phyloP scores from a whole-genome alignment of 2,888 invertebrate species.

The Caenorhabditis panamensis region DNA sequence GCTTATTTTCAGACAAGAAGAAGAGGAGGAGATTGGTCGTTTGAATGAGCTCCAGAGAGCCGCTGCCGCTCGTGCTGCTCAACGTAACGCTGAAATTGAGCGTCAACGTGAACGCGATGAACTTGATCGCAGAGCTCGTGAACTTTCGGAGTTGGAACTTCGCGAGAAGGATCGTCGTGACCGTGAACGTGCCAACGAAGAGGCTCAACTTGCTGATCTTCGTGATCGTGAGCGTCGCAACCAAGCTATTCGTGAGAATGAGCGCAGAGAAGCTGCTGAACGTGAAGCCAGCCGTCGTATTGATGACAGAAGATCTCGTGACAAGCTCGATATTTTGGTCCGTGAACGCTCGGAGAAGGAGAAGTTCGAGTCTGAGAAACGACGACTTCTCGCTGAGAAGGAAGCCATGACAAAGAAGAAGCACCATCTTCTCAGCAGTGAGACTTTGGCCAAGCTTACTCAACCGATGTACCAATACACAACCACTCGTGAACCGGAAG shows the following conservation, averaged over 20 bases:
- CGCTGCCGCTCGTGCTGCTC: conserved; percentile 62
- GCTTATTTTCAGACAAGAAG: conserved; percentile 61
- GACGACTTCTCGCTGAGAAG: conserved; percentile 74
- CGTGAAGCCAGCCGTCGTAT: conserved; percentile 73
- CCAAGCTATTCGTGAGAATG: conserved; percentile 76
- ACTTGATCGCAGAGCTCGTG: conserved; percentile 73
- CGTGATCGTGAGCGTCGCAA: conserved; percentile 77
- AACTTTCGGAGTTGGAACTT: conserved; percentile 73
- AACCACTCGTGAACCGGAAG: conserved; percentile 60
- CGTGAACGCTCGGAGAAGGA: conserved; percentile 78
- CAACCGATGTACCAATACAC: conserved; percentile 77
- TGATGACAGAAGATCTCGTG: conserved; percentile 77
- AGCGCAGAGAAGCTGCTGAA: conserved; percentile 76
- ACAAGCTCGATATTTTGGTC: conserved; percentile 75
- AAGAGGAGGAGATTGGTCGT: conserved; percentile 74
- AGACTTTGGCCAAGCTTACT: conserved; percentile 78
- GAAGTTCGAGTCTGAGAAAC: conserved; percentile 76
- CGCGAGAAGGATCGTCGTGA: conserved; percentile 76
- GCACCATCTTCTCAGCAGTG: conserved; percentile 68
- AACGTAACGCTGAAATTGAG: conserved; percentile 66
- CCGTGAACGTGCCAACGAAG: conserved; percentile 75
- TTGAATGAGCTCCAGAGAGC: conserved; percentile 72
- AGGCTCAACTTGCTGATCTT: conserved; percentile 75
- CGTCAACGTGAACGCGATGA: conserved; percentile 73
- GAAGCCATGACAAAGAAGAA: conserved; percentile 74